Conservation (phyloP, 2,113 vertebrate species). For the Rhynchomys soricoides region DNA sequence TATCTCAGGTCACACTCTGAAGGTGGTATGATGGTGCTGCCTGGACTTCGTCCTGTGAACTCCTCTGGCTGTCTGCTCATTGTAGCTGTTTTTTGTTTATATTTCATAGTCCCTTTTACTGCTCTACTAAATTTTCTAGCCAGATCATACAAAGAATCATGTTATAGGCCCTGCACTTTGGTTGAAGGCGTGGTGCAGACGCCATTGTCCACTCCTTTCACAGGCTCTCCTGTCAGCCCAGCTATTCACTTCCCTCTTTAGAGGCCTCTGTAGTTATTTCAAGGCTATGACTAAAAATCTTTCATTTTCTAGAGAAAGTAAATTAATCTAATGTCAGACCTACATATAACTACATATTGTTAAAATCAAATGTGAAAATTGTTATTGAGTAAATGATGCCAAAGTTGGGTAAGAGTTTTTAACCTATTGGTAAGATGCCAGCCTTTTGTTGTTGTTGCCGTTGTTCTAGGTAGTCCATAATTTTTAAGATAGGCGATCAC, state of each 20-base stretch:
- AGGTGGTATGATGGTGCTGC: not conserved
- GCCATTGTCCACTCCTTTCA: not conserved
- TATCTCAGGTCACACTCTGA: not conserved
- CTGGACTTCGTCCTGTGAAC: not conserved
- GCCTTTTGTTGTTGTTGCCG: not conserved
- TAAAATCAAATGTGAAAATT: not conserved
- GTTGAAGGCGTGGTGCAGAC: not conserved
- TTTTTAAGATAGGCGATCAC: slow-evolving; percentile 15
- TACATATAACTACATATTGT: slow-evolving; percentile 32
- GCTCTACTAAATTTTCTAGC: not conserved
- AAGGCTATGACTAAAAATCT: not conserved
- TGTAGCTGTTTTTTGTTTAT: slow-evolving; percentile 38
- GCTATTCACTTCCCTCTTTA: not conserved
- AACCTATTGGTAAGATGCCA: not conserved
- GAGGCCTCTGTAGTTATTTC: not conserved
- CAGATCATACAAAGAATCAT: slow-evolving; percentile 27
- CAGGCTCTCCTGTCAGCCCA: not conserved
- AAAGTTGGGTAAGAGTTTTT: not conserved
- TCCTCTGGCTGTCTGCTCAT: not conserved
- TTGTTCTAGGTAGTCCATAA: not conserved
- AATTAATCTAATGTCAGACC: slow-evolving; percentile 23
- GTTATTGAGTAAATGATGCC: slow-evolving; percentile 10
- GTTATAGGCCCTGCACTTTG: not conserved
- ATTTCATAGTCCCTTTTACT: slow-evolving; percentile 16
- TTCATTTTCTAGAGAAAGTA: not conserved